Evolutionary conservation across 2,888 invertebrate genomes (phyloP).

Genomic region (Thereva nobilitata): DNA sequence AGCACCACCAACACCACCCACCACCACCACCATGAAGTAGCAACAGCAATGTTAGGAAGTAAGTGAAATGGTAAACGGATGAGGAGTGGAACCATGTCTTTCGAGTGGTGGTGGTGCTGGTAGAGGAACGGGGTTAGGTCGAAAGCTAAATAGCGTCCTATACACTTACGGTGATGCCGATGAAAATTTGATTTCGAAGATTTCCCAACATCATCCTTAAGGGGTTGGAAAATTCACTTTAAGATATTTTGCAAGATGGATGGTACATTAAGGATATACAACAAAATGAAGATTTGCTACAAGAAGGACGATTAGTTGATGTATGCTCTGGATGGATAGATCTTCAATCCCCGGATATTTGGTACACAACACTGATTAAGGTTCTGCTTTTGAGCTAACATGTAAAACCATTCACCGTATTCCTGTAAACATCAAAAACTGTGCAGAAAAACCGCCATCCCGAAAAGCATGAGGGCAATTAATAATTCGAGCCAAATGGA

Average conservation of each 20-base stretch:
- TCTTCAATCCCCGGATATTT: background rate
- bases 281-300: background rate
- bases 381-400: no score
- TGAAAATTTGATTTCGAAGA: constrained; percentile 26
- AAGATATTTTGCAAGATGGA: constrained; percentile 4
- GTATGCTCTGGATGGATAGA: background rate
- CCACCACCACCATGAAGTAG: no score
- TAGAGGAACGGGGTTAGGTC: background rate
- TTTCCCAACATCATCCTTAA: background rate
- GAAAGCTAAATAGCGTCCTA: background rate
- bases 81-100: background rate
- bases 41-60: no score
- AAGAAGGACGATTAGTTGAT: background rate
- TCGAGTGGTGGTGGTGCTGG: background rate
- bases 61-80: constrained; percentile 17
- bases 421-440: no score
- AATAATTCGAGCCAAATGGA: constrained; percentile 4
- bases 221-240: no score
- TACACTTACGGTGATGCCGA: constrained; percentile 9
- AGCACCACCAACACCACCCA: background rate
- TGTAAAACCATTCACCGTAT: no score
- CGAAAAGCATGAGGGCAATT: constrained; percentile 7
- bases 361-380: constrained; percentile 13
- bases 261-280: background rate
- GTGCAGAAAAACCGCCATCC: constrained; percentile 8